Conservation (phyloP, 2,888 invertebrate genomes). For the Dasypogon diadema region DNA sequence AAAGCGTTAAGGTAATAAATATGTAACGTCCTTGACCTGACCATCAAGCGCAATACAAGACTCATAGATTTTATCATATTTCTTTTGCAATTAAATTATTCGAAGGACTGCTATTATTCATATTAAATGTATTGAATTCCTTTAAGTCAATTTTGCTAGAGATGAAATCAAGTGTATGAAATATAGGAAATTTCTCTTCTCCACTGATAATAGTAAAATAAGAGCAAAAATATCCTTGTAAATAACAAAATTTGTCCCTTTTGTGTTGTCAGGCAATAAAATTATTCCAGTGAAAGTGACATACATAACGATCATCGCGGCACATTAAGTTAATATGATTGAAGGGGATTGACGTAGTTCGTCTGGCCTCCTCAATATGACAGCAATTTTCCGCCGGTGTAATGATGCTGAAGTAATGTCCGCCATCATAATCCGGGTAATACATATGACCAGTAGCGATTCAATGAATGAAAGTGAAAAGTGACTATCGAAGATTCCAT, state of each 20-base stretch:
- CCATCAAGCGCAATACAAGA: too few relatives aligned
- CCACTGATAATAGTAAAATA: neutral
- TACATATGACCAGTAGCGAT: slow-evolving; percentile 22
- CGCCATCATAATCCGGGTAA: slow-evolving; percentile 22
- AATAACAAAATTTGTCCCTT: slow-evolving; percentile 14
- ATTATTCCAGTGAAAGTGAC: slow-evolving; percentile 24
- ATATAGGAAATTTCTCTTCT: too few relatives aligned
- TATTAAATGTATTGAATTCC: too few relatives aligned
- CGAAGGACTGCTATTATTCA: too few relatives aligned
- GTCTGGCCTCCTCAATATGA: slow-evolving; percentile 42
- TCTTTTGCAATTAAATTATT: too few relatives aligned
- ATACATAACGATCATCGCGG: slow-evolving; percentile 15
- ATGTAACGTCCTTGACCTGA: too few relatives aligned
- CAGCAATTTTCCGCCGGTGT: slow-evolving; percentile 45
- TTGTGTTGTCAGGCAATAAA: slow-evolving; percentile 30
- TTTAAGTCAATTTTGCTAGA: too few relatives aligned
- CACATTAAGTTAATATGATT: slow-evolving; percentile 35
- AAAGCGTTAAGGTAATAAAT: too few relatives aligned
- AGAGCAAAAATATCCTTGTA: neutral
- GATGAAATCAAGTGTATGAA: too few relatives aligned
- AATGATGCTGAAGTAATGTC: slow-evolving; percentile 43
- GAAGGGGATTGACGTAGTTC: slow-evolving; percentile 34
- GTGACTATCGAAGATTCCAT: slow-evolving; percentile 29
- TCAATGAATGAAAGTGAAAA: slow-evolving; percentile 40
- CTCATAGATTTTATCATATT: too few relatives aligned